phyloP scores from a whole-genome alignment of 2,888 invertebrate genomes.

The Labia minor region DNA sequence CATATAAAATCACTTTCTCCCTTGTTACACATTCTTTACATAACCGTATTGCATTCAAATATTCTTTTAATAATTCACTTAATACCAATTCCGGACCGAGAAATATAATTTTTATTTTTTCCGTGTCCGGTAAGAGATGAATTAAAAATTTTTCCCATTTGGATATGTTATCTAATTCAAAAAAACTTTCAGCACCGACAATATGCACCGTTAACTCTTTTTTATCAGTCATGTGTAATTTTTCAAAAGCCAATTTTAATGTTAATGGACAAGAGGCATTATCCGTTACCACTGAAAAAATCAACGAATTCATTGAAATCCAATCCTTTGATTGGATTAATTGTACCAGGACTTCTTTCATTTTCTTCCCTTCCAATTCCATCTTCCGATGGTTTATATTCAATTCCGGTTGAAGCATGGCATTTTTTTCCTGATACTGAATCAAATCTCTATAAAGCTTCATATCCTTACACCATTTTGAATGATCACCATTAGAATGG shows the following conservation, averaged over 20 bases:
- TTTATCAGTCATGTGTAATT: constrained; percentile 25
- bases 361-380: constrained; percentile 20
- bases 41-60: constrained; percentile 8
- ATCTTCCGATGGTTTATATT: background rate
- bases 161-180: constrained; percentile 54
- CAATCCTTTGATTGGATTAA: background rate
- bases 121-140: constrained; percentile 48
- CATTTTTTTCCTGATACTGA: constrained; percentile 46
- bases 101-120: constrained; percentile 47
- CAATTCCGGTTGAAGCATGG: constrained; percentile 46
- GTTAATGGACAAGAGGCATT: constrained; percentile 30
- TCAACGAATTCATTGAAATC: constrained; percentile 15
- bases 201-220: constrained; percentile 39
- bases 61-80: background rate
- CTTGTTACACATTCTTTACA: constrained; percentile 22
- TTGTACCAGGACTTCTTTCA: constrained; percentile 23
- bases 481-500: constrained; percentile 44
- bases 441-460: constrained; percentile 50
- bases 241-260: constrained; percentile 34
- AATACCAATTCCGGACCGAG: constrained; percentile 52
- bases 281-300: constrained; percentile 28
- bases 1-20: constrained; percentile 24
- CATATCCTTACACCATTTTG: constrained; percentile 52
- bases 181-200: constrained; percentile 58
- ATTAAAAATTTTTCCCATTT: constrained; percentile 63